Evolutionary conservation across 2,888 invertebrate species (phyloP).

Genomic region (Aradus depressus): DNA sequence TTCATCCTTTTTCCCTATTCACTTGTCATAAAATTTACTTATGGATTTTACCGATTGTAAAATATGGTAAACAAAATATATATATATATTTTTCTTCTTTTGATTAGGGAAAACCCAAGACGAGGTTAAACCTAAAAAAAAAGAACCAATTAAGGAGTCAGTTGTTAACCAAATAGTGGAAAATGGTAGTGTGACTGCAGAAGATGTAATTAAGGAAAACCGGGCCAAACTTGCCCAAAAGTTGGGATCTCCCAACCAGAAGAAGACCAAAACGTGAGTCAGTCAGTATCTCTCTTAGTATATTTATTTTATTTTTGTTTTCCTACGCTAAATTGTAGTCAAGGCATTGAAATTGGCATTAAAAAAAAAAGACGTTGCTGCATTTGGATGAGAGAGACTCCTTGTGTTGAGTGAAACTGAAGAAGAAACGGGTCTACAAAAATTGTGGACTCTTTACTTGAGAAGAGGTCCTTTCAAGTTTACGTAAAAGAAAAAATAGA

Average conservation of each 20-base stretch:
- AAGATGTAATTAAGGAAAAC: conserved; percentile 62
- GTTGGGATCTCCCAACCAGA: conserved; percentile 44
- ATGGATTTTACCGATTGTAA: not conserved
- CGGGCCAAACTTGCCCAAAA: conserved; percentile 70
- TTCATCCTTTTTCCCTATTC: not conserved
- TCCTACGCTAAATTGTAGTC: too few species aligned
- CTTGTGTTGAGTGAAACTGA: too few species aligned
- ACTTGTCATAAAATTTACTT: not conserved
- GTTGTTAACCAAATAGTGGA: too few species aligned
- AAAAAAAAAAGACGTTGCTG: too few species aligned
- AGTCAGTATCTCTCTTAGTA: too few species aligned
- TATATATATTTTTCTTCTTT: not conserved
- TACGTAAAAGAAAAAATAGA: too few species aligned
- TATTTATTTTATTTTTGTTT: too few species aligned
- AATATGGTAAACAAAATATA: not conserved
- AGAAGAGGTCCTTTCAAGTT: too few species aligned
- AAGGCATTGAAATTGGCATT: not conserved
- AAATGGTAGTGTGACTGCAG: conserved; percentile 36
- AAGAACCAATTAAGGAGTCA: conserved; percentile 31
- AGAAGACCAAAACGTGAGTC: conserved; percentile 50
- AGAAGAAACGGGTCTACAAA: too few species aligned
- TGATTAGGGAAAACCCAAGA: conserved; percentile 33
- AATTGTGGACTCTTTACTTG: too few species aligned
- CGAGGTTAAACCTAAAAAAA: conserved; percentile 26
- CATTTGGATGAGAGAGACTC: too few species aligned